These are phyloP conservation scores for Entomobrya multifasciata DNA, from an alignment of 2,888 invertebrate genomes.

Conservation along the genomic window DNA sequence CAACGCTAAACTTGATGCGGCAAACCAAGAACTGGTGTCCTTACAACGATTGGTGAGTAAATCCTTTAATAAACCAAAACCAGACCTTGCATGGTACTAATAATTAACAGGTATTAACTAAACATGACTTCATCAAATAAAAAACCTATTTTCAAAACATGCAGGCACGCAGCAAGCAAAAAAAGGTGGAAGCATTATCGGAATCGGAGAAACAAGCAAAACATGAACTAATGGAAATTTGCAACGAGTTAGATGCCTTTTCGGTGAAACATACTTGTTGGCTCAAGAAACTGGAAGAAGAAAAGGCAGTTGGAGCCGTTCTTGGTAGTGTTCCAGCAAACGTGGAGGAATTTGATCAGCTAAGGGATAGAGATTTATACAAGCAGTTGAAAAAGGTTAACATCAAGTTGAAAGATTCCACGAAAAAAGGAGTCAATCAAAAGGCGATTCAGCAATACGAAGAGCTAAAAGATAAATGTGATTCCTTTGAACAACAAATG, in stretches of 20 bases:
- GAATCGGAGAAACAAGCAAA: constrained; percentile 3
- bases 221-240: not conserved
- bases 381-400: constrained; percentile 79
- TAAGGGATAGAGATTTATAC: constrained; percentile 5
- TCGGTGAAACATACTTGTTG: not conserved
- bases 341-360: constrained; percentile 9
- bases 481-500: constrained; percentile 6
- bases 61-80: not conserved
- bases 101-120: no score
- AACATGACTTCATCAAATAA: no score
- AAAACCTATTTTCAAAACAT: not conserved
- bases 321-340: constrained; percentile 54
- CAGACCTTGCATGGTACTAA: no score
- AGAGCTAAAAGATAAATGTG: constrained; percentile 44
- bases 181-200: not conserved
- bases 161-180: constrained; percentile 17
- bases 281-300: constrained; percentile 16
- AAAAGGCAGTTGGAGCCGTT: not conserved
- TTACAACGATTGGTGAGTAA: not conserved
- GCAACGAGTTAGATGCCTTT: constrained; percentile 40
- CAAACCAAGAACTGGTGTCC: not conserved
- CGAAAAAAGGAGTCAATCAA: constrained; percentile 58
- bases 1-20: not conserved
- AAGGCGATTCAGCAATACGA: constrained; percentile 67
- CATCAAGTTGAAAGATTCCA: constrained; percentile 36